A percentile compares a stretch with the other conserved stretches of the same genome.
phyloP scores from a whole-genome alignment of 2,797 vertebrate species.

The Diceros bicornis region DNA sequence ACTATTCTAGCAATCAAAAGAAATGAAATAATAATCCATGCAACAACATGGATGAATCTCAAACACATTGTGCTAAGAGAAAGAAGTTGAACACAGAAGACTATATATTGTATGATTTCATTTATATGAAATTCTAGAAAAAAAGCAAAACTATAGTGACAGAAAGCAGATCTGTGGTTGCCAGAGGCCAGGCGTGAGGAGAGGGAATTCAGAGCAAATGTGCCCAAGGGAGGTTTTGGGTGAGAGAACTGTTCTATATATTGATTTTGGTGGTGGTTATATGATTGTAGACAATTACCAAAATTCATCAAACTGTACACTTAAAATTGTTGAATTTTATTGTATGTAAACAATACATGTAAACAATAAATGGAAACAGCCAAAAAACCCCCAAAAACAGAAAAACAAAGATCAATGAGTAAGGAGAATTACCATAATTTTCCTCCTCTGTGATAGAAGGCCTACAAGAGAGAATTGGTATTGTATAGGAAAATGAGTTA shows the following conservation, averaged over 20 bases:
- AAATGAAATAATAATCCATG: background rate
- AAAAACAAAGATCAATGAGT: background rate
- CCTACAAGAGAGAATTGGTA: background rate
- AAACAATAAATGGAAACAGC: background rate
- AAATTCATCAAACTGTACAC: background rate
- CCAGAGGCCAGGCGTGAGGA: background rate
- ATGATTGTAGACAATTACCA: background rate
- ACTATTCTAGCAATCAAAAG: background rate
- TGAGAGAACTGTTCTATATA: background rate
- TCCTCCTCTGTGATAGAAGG: background rate
- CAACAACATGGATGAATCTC: background rate
- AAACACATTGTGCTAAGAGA: background rate
- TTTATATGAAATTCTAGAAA: constrained; percentile 48
- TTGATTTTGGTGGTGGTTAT: background rate
- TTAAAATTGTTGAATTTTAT: background rate
- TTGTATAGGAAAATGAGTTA: background rate
- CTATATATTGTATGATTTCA: background rate
- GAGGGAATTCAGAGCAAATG: background rate
- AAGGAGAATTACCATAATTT: background rate
- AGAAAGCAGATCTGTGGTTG: constrained; percentile 13
- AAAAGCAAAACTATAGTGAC: constrained; percentile 26
- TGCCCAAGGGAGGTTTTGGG: background rate
- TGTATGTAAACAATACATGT: background rate
- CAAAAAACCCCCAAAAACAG: background rate
- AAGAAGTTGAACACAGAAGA: background rate